A percentile compares a stretch with the other conserved stretches of the same genome.
These are phyloP conservation scores for Pseudochirops cupreus DNA, from an alignment of 2,797 vertebrate genomes.

Conservation along the genomic window DNA sequence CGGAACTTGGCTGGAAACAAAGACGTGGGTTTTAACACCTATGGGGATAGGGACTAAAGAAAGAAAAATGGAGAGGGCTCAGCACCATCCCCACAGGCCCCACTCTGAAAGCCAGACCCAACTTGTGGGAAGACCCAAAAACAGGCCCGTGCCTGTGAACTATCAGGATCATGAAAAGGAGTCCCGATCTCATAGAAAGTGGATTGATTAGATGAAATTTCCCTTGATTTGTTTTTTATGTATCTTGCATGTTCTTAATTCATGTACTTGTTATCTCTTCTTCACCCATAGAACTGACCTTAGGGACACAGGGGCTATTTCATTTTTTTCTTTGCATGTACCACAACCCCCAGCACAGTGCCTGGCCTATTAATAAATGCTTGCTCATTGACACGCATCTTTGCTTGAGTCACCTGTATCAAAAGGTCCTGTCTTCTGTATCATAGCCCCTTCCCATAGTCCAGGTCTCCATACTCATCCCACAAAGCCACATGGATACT, in stretches of 20 bases:
- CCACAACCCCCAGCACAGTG: background rate
- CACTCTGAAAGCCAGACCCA: background rate
- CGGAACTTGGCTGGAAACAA: conserved; percentile 66
- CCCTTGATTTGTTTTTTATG: background rate
- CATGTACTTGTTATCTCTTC: background rate
- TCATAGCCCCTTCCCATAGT: background rate
- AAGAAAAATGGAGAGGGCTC: background rate
- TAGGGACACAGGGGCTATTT: too few relatives aligned
- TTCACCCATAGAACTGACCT: rapidly evolving
- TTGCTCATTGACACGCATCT: background rate
- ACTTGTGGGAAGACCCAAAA: background rate
- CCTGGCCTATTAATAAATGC: background rate
- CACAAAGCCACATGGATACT: background rate
- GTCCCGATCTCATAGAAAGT: background rate
- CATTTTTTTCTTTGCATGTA: too few relatives aligned
- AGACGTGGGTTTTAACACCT: background rate
- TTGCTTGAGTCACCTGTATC: background rate
- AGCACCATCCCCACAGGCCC: rapidly evolving
- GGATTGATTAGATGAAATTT: background rate
- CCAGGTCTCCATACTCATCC: background rate
- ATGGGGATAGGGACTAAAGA: background rate
- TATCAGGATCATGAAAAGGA: background rate
- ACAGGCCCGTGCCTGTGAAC: background rate
- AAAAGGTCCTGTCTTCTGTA: background rate
- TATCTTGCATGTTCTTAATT: background rate